Percentiles rank a stretch among this genome's conserved stretches.
phyloP scores from a whole-genome alignment of 2,113 vertebrate species.

The Otocyon megalotis region DNA sequence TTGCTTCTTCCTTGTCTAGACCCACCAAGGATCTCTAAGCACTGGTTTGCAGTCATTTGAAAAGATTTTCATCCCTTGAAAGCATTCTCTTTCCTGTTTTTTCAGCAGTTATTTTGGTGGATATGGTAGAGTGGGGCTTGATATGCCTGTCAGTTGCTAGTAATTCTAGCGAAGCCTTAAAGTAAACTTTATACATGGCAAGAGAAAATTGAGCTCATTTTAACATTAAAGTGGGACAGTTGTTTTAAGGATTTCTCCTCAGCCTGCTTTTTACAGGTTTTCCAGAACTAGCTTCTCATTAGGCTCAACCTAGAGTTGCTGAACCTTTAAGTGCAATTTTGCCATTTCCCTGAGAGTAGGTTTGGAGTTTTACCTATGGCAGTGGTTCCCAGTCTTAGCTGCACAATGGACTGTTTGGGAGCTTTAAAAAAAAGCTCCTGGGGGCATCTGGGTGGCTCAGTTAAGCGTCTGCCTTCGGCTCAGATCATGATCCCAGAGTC shows the following conservation, averaged over 20 bases:
- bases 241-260: slow-evolving; percentile 34
- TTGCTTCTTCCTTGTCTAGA: neutral
- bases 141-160: neutral
- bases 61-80: neutral
- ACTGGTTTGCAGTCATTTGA: neutral
- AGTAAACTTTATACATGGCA: neutral
- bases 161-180: slow-evolving; percentile 10
- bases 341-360: neutral
- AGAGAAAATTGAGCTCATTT: neutral
- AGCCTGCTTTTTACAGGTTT: neutral
- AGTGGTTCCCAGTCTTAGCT: neutral
- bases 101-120: slow-evolving; percentile 39
- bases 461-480: too few species aligned
- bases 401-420: neutral
- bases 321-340: neutral
- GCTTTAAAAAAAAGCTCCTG: neutral
- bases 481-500: too few species aligned
- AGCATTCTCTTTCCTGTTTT: neutral
- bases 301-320: neutral
- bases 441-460: too few species aligned
- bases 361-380: neutral
- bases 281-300: slow-evolving; percentile 31
- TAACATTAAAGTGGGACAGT: neutral
- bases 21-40: neutral
- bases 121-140: neutral